A percentile compares a stretch with the other conserved stretches of the same genome.
These are phyloP conservation scores for Gobio occitaniae DNA, from an alignment of 2,797 vertebrate species.

Conservation along the genomic window DNA sequence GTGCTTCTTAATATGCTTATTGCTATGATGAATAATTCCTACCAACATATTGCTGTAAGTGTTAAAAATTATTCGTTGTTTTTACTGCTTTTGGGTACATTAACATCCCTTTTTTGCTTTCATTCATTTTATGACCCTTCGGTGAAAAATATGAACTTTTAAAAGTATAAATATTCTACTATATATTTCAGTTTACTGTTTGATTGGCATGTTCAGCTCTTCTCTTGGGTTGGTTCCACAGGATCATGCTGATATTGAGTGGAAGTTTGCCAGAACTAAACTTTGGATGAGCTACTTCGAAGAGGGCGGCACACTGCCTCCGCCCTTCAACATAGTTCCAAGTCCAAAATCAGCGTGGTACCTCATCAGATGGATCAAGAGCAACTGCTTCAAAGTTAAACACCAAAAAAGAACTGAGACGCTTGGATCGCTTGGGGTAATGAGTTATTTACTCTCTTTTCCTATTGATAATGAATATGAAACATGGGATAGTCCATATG, in stretches of 20 bases:
- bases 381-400: slow-evolving; percentile 87
- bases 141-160: background rate
- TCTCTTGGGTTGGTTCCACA: slow-evolving; percentile 61
- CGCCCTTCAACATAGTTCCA: slow-evolving; percentile 96
- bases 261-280: slow-evolving; percentile 99
- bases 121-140: background rate
- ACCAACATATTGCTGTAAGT: slow-evolving; percentile 96
- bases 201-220: background rate
- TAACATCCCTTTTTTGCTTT: background rate
- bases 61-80: background rate
- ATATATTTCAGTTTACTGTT: background rate
- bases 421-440: slow-evolving; percentile 93
- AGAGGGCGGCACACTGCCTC: slow-evolving; percentile 94
- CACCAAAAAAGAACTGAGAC: slow-evolving; percentile 84
- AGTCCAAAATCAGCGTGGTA: slow-evolving; percentile 96
- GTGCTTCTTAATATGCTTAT: slow-evolving; percentile 99
- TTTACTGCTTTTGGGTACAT: background rate
- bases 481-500: background rate
- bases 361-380: slow-evolving; percentile 91
- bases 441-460: background rate
- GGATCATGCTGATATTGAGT: slow-evolving; percentile 99
- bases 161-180: background rate
- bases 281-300: slow-evolving; percentile 99
- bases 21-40: slow-evolving; percentile 99
- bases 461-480: background rate